A percentile compares a stretch with the other conserved stretches of the same genome.
These are phyloP conservation scores for Agapornis canus DNA, from an alignment of 2,797 vertebrate species.

Conservation along the genomic window DNA sequence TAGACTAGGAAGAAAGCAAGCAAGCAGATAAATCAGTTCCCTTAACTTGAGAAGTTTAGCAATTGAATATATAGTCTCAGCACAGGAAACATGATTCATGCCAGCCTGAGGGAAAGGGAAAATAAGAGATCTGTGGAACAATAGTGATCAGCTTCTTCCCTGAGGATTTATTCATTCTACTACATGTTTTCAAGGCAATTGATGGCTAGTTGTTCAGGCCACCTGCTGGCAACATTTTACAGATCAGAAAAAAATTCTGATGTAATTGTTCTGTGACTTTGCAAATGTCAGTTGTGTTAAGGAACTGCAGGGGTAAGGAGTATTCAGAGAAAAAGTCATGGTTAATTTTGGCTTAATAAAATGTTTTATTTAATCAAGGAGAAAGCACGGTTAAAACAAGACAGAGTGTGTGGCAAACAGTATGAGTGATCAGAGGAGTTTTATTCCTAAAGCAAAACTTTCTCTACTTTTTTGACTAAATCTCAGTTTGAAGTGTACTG, in stretches of 20 bases:
- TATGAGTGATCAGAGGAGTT: neutral
- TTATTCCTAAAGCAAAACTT: neutral
- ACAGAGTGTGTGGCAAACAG: neutral
- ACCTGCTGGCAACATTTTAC: neutral
- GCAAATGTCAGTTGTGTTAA: slow-evolving; percentile 43
- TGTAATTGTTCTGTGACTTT: slow-evolving; percentile 32
- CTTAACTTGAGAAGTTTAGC: neutral
- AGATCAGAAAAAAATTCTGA: neutral
- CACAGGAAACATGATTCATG: neutral
- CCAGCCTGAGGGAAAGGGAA: neutral
- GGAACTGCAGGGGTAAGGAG: neutral
- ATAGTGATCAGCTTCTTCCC: neutral
- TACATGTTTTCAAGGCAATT: neutral
- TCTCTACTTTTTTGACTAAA: neutral
- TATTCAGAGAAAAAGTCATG: slow-evolving; percentile 5
- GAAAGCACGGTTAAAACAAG: slow-evolving; percentile 10
- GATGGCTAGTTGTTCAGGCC: neutral
- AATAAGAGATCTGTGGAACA: neutral
- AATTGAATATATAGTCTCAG: neutral
- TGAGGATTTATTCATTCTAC: neutral
- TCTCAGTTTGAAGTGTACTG: neutral
- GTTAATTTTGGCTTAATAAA: slow-evolving; percentile 36
- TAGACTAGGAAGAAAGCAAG: neutral
- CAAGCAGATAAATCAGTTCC: neutral
- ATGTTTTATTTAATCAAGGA: slow-evolving; percentile 34